phyloP scores from a whole-genome alignment of 35 echinoderm and acorn worm species.

The Acanthaster planci region DNA sequence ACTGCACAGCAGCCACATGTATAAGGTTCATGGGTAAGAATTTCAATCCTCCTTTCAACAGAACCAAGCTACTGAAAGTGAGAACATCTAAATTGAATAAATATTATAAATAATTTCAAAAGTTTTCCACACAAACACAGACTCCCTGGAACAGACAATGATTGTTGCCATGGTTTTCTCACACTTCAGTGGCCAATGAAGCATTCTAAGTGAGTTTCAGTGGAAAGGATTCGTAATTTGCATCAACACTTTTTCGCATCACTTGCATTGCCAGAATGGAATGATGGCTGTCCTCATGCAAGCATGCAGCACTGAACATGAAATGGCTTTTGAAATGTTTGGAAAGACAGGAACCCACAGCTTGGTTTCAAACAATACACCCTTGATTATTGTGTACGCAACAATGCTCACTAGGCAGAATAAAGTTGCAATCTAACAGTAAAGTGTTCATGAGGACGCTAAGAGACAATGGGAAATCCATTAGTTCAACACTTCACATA shows the following conservation, averaged over 20 bases:
- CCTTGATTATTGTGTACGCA: no score
- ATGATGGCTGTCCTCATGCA: background rate
- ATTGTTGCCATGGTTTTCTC: constrained; percentile 17
- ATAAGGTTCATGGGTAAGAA: no score
- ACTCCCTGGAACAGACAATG: constrained; percentile 6
- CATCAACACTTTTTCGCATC: background rate
- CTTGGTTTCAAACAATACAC: background rate
- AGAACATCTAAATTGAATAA: no score
- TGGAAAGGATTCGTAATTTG: no score
- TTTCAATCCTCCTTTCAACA: no score
- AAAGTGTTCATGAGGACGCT: background rate
- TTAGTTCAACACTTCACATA: constrained; percentile 3
- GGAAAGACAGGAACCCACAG: background rate
- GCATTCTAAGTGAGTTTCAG: no score
- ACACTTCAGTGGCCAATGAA: no score
- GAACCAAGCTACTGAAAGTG: no score
- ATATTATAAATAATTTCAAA: background rate
- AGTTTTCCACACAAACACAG: background rate
- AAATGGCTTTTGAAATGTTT: constrained; percentile 10
- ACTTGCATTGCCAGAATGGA: background rate
- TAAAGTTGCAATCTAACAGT: no score
- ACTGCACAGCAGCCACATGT: no score
- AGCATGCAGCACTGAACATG: background rate
- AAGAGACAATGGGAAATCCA: constrained; percentile 1
- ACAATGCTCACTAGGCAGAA: no score